Evolutionary conservation across 2,888 invertebrate genomes (phyloP), one percentile per base, ranked within the genome.

Genomic region (Thera britannica): DNA sequence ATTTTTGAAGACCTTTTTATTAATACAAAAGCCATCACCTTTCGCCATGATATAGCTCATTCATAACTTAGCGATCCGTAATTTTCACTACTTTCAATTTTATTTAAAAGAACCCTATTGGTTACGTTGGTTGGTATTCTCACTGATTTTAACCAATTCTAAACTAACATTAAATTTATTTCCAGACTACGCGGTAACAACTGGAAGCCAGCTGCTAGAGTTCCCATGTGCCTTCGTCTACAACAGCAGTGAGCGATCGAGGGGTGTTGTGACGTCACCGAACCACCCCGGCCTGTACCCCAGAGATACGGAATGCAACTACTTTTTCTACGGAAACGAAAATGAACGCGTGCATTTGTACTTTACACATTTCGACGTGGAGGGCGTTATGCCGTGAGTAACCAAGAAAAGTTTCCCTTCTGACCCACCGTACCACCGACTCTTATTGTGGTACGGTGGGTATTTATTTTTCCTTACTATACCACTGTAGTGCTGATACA

Each of bases 281-380:
- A 98, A 98, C 90, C 97, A 97, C 88, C 98, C 98, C 0, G 98
- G 98, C 12, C 95, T 96, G 73, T 98, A 98, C 91, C 98, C 98
- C 0, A 95, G 98, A 78, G 96, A 98, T 83, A 97, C 98, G 5
- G 97, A 97, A 88, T 98, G 98, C 88, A 97, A 98, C 93, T 98
- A 98, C 90, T 97, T 97, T 89, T 98, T 98, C 88, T 96, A 97
- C 83, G 98, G 97, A 34, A 95, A 95, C 72, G 91, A 94, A 72
- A 95, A 96, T 71, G 97, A 98, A 85, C 95, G 96, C 80, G 95
- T 98, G 63, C 96, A 96, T 83, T 94, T 98, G 75, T 96, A 97
- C 83, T 98, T 98, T 87, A 96, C 96, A 68, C 97, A 97, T 89
- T 98, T 98, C 84, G 98, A 98, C 86, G 97, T 99, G 35, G 99